Conservation (phyloP, 2,113 vertebrate genomes). For the Chaenocephalus aceratus region DNA sequence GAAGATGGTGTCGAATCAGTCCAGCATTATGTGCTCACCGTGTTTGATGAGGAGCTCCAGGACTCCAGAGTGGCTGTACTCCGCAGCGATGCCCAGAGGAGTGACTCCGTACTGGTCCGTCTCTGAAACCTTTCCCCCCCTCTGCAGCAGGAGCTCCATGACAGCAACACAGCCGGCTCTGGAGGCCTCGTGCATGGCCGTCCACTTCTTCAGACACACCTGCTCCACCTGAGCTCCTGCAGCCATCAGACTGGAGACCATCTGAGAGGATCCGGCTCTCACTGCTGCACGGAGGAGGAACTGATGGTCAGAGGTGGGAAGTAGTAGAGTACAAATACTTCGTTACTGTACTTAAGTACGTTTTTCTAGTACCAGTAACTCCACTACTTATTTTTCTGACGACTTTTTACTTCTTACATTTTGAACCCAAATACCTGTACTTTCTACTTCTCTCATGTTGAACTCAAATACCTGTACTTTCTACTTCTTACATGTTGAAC, state of each 20-base stretch:
- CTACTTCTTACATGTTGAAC: too few relatives aligned
- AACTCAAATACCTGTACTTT: too few relatives aligned
- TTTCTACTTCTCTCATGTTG: too few relatives aligned
- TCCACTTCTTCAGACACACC: conserved; percentile 87
- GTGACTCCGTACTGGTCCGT: conserved; percentile 88
- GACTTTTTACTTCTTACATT: too few relatives aligned
- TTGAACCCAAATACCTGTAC: too few relatives aligned
- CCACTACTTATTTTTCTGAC: too few relatives aligned
- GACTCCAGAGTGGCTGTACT: conserved; percentile 86
- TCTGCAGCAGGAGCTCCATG: conserved; percentile 83
- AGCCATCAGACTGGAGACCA: conserved; percentile 83
- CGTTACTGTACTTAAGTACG: too few relatives aligned
- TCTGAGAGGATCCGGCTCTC: conserved; percentile 82
- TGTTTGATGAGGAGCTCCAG: conserved; percentile 90
- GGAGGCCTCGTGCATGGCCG: conserved; percentile 89
- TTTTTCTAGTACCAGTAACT: too few relatives aligned
- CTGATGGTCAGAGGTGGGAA: background rate
- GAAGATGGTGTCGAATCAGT: background rate
- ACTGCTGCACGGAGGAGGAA: conserved; percentile 80
- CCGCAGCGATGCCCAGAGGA: conserved; percentile 86
- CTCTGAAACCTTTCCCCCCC: conserved; percentile 81
- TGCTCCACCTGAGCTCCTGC: conserved; percentile 85
- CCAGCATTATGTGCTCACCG: conserved; percentile 56
- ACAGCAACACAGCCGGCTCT: conserved; percentile 85
- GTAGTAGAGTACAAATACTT: too few relatives aligned